A percentile compares a stretch with the other conserved stretches of the same genome.
Conservation (phyloP, 2,888 invertebrate genomes). For the Branchellion lobata region DNA sequence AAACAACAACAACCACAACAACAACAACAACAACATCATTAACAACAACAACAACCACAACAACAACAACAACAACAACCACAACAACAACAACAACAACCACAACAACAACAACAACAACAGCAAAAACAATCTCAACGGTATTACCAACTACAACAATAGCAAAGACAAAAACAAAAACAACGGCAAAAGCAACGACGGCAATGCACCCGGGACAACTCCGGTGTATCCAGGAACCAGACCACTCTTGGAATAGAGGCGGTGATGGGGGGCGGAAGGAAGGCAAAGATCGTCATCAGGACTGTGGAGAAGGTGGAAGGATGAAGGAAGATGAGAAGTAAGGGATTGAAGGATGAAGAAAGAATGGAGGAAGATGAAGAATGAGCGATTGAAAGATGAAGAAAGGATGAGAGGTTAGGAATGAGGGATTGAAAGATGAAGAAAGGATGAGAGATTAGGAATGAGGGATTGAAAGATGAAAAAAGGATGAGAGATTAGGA, state of each 20-base stretch:
- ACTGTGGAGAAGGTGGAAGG: neutral
- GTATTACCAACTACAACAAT: no score
- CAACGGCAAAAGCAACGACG: neutral
- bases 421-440: no score
- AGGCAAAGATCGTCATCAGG: neutral
- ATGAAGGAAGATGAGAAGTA: no score
- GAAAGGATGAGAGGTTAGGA: neutral
- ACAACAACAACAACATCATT: neutral
- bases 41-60: neutral
- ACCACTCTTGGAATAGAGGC: slow-evolving; percentile 59
- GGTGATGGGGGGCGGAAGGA: slow-evolving; percentile 37
- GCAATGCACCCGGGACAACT: slow-evolving; percentile 59
- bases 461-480: no score
- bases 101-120: no score
- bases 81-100: neutral
- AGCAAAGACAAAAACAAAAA: neutral
- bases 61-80: neutral
- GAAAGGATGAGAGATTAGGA: no score
- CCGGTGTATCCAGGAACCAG: slow-evolving; percentile 63
- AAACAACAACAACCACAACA: no score
- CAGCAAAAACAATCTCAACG: no score
- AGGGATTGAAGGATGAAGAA: no score
- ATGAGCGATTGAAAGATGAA: neutral
- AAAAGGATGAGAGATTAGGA: no score
- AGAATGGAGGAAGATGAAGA: neutral